Evolutionary conservation across 2,888 invertebrate species (phyloP).

Genomic region (Isoperla grammatica): DNA sequence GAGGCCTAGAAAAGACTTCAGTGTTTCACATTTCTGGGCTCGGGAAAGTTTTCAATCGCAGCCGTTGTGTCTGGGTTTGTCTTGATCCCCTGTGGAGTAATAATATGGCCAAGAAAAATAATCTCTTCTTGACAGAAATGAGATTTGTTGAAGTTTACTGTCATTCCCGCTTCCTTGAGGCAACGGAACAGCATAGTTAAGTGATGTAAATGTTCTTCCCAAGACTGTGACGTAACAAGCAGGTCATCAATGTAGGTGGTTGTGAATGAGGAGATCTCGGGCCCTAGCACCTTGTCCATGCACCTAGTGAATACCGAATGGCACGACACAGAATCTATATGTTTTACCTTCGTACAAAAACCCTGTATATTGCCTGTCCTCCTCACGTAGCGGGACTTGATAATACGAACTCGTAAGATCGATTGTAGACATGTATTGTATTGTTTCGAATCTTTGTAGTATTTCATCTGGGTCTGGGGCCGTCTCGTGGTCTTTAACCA

Average conservation of each 20-base stretch:
- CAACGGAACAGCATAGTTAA: not conserved
- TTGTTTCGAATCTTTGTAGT: too few species aligned
- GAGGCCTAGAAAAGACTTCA: slow-evolving; percentile 31
- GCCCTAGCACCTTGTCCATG: too few species aligned
- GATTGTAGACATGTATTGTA: not conserved
- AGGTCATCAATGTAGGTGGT: not conserved
- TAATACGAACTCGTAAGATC: slow-evolving; percentile 19
- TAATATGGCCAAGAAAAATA: not conserved
- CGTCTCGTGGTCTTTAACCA: too few species aligned
- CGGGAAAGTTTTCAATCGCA: too few species aligned
- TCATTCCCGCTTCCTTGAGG: not conserved
- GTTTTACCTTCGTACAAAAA: slow-evolving; percentile 9
- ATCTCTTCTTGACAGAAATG: not conserved
- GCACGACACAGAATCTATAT: slow-evolving; percentile 13
- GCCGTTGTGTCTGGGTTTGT: slow-evolving; percentile 31
- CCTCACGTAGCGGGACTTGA: too few species aligned
- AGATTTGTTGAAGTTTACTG: not conserved
- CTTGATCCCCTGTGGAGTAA: slow-evolving; percentile 9
- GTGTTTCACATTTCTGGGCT: slow-evolving; percentile 33
- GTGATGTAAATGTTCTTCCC: not conserved
- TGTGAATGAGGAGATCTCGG: not conserved
- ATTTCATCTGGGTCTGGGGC: too few species aligned
- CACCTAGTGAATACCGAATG: slow-evolving; percentile 17
- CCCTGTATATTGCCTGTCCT: too few species aligned
- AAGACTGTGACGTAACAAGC: not conserved